Conservation (phyloP, 1,140 invertebrate species). For the Helicoverpa zea region DNA sequence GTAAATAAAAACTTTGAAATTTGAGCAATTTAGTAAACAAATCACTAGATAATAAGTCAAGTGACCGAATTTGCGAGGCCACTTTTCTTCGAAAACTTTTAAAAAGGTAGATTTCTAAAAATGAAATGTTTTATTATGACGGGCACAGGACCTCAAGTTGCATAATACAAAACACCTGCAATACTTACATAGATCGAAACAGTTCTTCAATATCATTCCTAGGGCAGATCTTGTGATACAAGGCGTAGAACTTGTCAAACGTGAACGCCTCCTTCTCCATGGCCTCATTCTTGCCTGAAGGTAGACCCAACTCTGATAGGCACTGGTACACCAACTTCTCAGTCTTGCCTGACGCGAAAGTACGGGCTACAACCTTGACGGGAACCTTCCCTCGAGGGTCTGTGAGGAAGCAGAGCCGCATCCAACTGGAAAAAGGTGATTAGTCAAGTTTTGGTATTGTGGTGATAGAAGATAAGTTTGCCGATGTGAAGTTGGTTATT, state of each 20-base stretch:
- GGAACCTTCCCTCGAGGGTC: slow-evolving; percentile 98
- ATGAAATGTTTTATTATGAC: too few species aligned
- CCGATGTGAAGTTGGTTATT: too few species aligned
- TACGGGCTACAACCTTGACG: slow-evolving; percentile 98
- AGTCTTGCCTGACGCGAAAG: slow-evolving; percentile 98
- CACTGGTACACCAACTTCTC: slow-evolving; percentile 99
- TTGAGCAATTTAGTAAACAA: too few species aligned
- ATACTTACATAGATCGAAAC: slow-evolving; percentile 97
- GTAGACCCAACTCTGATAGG: slow-evolving; percentile 96
- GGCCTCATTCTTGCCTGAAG: slow-evolving; percentile 98
- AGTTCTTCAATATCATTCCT: slow-evolving; percentile 99
- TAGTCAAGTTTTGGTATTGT: background rate
- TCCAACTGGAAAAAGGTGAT: slow-evolving; percentile 93
- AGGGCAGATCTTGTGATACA: slow-evolving; percentile 99
- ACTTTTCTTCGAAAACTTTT: too few species aligned
- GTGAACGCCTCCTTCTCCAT: slow-evolving; percentile 98
- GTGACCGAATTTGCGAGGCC: too few species aligned
- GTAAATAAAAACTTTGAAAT: too few species aligned
- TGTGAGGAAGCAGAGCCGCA: slow-evolving; percentile 96
- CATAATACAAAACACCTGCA: background rate
- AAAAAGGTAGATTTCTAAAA: too few species aligned
- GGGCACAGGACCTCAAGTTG: slow-evolving; percentile 1
- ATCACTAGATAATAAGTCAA: too few species aligned
- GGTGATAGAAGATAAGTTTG: background rate
- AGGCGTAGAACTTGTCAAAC: slow-evolving; percentile 99